Base-by-base conservation (phyloP, 2,113 vertebrate species). In the Malurus elegans region DNA sequence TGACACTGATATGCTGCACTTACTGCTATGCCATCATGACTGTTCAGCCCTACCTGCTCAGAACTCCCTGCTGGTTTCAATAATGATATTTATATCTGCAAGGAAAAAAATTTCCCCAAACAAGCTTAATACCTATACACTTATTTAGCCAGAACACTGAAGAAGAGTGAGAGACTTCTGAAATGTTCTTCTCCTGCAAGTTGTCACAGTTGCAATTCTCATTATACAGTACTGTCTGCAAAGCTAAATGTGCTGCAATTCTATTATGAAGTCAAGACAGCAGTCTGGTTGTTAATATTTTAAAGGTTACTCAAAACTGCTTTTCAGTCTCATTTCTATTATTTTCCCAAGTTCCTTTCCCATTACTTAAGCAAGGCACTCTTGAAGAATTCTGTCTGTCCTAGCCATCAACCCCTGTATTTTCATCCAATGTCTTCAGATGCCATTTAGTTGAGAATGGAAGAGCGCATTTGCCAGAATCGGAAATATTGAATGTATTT, bases 321-420 rank as follows among this genome's bases (percentile, higher is more conserved):
- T 90, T 94, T 91, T 76, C 31, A 45, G 74, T 50, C 90, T 82
- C 34, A 51, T 83, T 94, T 80, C 42, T 86, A 92, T 94, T 95
- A 88, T 78, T 88, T 93, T 93, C 85, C 88, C 74, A 86, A 90
- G 90, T 93, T 91, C 53, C 40, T 79, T 94, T 91, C 70, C 61
- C 78, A 69, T 91, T 91, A 87, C 65, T 87, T 89, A 75, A 93
- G 48, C 65, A 87, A 88, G 31, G 45, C 44, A 72, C 61, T 75
- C 53, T 56, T 4, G 2, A 65, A 73, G 24, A 95, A 91, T 80
- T 90, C 88, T 80, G 45, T 72, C 87, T 91, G 81, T 73, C 90
- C 25, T 66, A 81, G 61, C 71, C 88, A 84, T 88, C 73, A 90
- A 29, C 42, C 51, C 48, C 28, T 45, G 47, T 67, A 53, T 75